Conservation (phyloP, 1,140 invertebrate species). For the Venturia canescens region DNA sequence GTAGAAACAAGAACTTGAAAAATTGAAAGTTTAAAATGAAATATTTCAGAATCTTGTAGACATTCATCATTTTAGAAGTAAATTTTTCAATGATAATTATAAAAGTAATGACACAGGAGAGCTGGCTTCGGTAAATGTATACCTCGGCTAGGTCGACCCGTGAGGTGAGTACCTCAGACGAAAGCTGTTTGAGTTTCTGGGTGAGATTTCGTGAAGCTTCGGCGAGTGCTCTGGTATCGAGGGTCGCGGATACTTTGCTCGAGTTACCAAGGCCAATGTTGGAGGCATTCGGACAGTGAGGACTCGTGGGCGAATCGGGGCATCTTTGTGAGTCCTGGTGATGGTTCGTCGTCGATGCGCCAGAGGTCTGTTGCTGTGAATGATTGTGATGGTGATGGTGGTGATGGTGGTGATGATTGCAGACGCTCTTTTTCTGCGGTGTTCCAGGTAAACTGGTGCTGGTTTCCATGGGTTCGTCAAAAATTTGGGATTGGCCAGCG, state of each 20-base stretch:
- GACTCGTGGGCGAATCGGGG: slow-evolving; percentile 43
- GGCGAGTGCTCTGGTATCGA: slow-evolving; percentile 87
- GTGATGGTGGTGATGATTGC: slow-evolving; percentile 63
- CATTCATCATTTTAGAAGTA: neutral
- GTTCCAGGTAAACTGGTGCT: slow-evolving; percentile 51
- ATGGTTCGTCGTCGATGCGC: slow-evolving; percentile 31
- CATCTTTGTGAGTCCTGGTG: neutral
- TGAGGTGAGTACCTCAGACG: slow-evolving; percentile 89
- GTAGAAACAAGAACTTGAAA: too few relatives aligned
- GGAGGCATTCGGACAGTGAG: slow-evolving; percentile 54
- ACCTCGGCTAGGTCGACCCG: slow-evolving; percentile 76
- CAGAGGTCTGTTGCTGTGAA: slow-evolving; percentile 59
- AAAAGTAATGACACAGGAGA: slow-evolving; percentile 57
- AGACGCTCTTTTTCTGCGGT: slow-evolving; percentile 68
- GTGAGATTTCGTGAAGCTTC: slow-evolving; percentile 94
- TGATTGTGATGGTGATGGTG: slow-evolving; percentile 51
- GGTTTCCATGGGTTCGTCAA: slow-evolving; percentile 44
- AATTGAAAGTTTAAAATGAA: neutral
- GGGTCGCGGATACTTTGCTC: slow-evolving; percentile 67
- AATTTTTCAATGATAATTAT: slow-evolving; percentile 18
- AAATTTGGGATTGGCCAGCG: slow-evolving; percentile 46
- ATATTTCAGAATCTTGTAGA: neutral
- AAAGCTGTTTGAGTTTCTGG: slow-evolving; percentile 93
- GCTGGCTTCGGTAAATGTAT: slow-evolving; percentile 71
- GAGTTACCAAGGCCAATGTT: slow-evolving; percentile 53